phyloP scores from a whole-genome alignment of 2,888 invertebrate species.

The Ceriagrion tenellum region DNA sequence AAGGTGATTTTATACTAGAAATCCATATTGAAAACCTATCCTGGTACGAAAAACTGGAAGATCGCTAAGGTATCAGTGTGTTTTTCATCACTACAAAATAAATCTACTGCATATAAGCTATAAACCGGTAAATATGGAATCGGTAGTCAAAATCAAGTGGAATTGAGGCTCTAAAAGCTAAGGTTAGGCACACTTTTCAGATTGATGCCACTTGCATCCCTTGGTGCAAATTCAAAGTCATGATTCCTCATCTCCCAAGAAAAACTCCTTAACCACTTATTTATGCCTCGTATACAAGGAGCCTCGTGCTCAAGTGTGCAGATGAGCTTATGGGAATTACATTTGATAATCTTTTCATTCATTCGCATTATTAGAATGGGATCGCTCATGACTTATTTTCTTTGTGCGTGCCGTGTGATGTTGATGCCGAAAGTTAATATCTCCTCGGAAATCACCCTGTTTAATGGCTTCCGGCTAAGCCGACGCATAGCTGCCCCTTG shows the following conservation, averaged over 20 bases:
- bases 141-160: too few species aligned
- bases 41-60: too few species aligned
- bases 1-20: too few species aligned
- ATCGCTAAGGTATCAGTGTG: too few species aligned
- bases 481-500: neutral
- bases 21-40: too few species aligned
- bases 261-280: neutral
- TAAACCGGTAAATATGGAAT: too few species aligned
- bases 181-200: too few species aligned
- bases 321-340: neutral
- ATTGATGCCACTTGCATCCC: neutral
- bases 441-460: neutral
- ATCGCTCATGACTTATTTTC: neutral
- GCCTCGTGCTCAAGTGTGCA: neutral
- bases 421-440: neutral
- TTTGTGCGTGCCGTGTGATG: neutral
- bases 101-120: too few species aligned
- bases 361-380: neutral
- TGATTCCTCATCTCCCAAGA: neutral
- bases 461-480: neutral
- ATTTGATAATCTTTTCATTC: neutral
- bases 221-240: neutral
- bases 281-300: neutral
- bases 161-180: too few species aligned
- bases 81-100: too few species aligned